Evolutionary conservation across 2,113 vertebrate species (phyloP), one percentile per base, ranked within the genome.

Genomic region (Vidua chalybeata): DNA sequence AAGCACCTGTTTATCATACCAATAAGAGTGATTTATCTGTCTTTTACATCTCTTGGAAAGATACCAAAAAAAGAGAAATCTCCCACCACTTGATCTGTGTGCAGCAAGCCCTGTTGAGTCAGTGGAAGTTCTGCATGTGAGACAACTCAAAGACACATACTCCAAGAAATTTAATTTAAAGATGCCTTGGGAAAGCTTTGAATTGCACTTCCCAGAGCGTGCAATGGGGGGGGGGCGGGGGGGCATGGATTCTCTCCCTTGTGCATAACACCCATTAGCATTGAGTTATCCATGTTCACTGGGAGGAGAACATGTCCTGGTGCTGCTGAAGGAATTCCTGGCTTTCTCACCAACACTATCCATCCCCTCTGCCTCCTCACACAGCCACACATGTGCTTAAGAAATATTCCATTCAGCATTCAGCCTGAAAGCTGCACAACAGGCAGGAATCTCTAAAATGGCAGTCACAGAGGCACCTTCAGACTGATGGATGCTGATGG

Each of bases 111-210:
- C 41, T 49, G 23, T 21, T 74, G 62, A 90, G 33, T 77, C 84
- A 86, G 41, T n/a, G 58, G 43, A 64, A 94, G 61, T 59, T 92
- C 63, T 45, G 37, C 23, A 11, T 4, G 30, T 18, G 23, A 77
- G 69, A 56, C 45, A 88, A 52, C 33, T 75, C 45, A 41, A 78
- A 73, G 55, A 48, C 30, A 82, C 37, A 68, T 1, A 1, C 7
- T 74, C 21, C 62, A 82, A 89, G 69, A 67, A 80, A 84, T 56
- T 52, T 56, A 84, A 84, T 85, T 82, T 94, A 73, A 94, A 94
- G 75, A 87, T 90, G 93, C 76, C 81, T 89, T 28, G 8, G 82
- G 90, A 94, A 97, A 95, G 72, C 81, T 96, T 94, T 94, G 87
- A 83, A 94, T 93, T 96, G 51, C 37, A 74, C 66, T 94, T 95